These are phyloP conservation scores for Pocota personata DNA, from an alignment of 2,888 invertebrate genomes.

Conservation along the genomic window DNA sequence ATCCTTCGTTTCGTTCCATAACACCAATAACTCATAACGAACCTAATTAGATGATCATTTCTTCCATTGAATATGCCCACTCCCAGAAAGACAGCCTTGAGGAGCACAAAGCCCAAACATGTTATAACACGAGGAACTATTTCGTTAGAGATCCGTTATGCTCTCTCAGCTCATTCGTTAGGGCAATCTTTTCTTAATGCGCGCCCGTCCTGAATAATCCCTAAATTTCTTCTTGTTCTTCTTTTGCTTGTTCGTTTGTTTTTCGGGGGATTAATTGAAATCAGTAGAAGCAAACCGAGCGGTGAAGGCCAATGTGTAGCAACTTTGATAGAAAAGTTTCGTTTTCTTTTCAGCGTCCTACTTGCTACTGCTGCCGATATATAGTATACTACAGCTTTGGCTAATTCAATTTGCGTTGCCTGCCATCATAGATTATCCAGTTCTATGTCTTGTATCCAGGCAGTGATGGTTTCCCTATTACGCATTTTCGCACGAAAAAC, in stretches of 20 bases:
- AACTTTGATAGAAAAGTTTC: constrained; percentile 45
- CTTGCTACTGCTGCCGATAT: neutral
- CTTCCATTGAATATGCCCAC: neutral
- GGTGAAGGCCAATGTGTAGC: neutral
- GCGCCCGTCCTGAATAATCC: constrained; percentile 5
- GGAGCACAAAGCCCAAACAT: neutral
- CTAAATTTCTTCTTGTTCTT: neutral
- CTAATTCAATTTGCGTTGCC: constrained; percentile 65
- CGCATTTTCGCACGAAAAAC: neutral
- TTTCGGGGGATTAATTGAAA: constrained; percentile 47
- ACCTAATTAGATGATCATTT: constrained; percentile 52
- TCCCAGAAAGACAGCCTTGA: neutral
- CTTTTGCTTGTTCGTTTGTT: constrained; percentile 5
- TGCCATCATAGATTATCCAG: constrained; percentile 58
- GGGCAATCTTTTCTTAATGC: constrained; percentile 26
- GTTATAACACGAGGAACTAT: constrained; percentile 1
- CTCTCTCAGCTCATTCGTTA: constrained; percentile 42
- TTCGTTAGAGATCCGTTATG: constrained; percentile 37
- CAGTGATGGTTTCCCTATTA: constrained; percentile 28
- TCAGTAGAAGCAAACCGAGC: constrained; percentile 26
- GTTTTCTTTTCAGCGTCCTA: neutral
- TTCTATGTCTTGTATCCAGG: constrained; percentile 24
- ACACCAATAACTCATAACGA: constrained; percentile 59
- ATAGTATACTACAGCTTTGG: neutral
- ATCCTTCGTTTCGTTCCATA: neutral